These are phyloP conservation scores for Felis chaus DNA, from an alignment of 2,113 vertebrate genomes.

Conservation along the genomic window DNA sequence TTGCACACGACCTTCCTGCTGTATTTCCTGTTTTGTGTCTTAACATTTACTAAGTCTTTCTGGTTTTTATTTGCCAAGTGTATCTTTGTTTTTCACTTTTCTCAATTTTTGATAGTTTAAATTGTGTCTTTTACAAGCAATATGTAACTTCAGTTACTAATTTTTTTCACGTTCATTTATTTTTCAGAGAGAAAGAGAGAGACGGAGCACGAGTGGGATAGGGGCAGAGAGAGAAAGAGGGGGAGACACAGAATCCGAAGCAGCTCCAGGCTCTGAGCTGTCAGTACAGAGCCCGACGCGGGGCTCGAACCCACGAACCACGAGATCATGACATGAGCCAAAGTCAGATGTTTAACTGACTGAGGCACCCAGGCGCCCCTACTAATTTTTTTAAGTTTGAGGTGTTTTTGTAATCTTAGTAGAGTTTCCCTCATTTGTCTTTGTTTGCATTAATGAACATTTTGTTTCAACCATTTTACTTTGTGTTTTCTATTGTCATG, in stretches of 20 bases:
- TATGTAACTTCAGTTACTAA: neutral
- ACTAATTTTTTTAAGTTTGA: neutral
- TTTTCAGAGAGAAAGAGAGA: too few species aligned
- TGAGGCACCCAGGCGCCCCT: too few species aligned
- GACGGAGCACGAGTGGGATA: too few species aligned
- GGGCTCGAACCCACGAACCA: fast-evolving
- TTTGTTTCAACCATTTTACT: neutral
- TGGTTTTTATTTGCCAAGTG: neutral
- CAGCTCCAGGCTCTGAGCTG: too few species aligned
- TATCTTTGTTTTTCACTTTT: neutral
- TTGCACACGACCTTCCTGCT: fast-evolving
- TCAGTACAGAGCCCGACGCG: too few species aligned
- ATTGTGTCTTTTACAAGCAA: neutral
- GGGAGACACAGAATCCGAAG: too few species aligned
- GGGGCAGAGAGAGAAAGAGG: too few species aligned
- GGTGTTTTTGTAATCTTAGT: neutral
- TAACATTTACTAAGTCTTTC: neutral
- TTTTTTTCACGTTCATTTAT: neutral
- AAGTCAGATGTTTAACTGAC: too few species aligned
- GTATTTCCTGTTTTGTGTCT: neutral
- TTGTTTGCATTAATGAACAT: neutral
- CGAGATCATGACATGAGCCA: too few species aligned
- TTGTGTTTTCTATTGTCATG: neutral
- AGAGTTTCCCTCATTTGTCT: neutral
- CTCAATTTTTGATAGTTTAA: neutral